These are phyloP conservation scores for Unio pictorum DNA, from an alignment of 2,888 invertebrate genomes.

Conservation along the genomic window DNA sequence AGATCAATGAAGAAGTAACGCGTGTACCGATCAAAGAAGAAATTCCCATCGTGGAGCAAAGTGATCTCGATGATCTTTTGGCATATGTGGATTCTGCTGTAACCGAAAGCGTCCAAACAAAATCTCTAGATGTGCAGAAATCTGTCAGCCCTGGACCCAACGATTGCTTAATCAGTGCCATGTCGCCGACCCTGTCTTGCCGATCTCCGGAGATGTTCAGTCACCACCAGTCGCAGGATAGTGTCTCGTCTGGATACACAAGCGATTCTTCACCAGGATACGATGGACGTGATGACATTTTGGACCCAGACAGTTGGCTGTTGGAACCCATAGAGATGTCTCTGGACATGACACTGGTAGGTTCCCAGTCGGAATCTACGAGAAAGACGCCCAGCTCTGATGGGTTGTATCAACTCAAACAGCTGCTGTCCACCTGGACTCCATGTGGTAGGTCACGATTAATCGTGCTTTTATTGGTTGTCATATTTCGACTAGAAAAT, in stretches of 20 bases:
- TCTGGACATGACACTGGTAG: constrained; percentile 31
- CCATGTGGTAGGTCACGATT: constrained; percentile 49
- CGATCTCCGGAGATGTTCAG: constrained; percentile 15
- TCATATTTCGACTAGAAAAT: too few species aligned
- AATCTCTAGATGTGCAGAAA: constrained; percentile 8
- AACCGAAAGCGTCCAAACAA: neutral
- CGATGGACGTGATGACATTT: constrained; percentile 37
- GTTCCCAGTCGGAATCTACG: constrained; percentile 14
- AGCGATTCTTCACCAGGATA: constrained; percentile 30
- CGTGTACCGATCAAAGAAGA: neutral
- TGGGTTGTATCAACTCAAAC: constrained; percentile 54
- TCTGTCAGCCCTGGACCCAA: constrained; percentile 29
- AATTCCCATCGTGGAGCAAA: constrained; percentile 14
- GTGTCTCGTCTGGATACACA: constrained; percentile 14
- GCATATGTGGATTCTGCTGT: constrained; percentile 5
- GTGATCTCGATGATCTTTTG: constrained; percentile 9
- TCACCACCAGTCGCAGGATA: constrained; percentile 16
- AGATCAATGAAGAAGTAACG: constrained; percentile 3
- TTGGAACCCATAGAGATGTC: constrained; percentile 40
- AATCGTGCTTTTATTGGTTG: neutral
- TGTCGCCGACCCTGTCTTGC: constrained; percentile 14
- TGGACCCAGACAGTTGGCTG: constrained; percentile 44
- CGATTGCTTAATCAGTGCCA: constrained; percentile 2
- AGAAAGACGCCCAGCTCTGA: constrained; percentile 14
- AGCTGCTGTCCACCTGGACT: constrained; percentile 44